phyloP scores from a whole-genome alignment of 1,140 invertebrate species.

The Orchesella cincta region DNA sequence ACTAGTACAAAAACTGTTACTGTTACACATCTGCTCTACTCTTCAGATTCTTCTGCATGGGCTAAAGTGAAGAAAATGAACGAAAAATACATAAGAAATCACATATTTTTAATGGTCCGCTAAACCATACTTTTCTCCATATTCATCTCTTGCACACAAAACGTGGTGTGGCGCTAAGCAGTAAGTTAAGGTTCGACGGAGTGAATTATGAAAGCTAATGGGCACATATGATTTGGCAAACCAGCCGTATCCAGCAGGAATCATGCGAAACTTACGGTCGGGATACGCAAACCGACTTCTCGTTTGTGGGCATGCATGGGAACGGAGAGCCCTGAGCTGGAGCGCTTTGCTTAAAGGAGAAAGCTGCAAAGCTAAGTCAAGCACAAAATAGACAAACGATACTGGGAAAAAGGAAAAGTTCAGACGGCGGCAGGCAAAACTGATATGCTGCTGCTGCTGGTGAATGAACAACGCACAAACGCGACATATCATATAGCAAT shows the following conservation, averaged over 20 bases:
- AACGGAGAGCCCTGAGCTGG: background rate
- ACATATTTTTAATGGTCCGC: background rate
- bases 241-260: slow-evolving; percentile 3
- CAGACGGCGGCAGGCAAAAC: background rate
- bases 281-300: background rate
- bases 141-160: too few relatives aligned
- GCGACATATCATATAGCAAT: too few relatives aligned
- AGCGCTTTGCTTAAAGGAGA: background rate
- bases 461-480: too few relatives aligned
- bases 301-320: background rate
- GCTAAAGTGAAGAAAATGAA: background rate
- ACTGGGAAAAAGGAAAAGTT: background rate
- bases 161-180: background rate
- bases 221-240: slow-evolving; percentile 20
- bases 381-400: background rate
- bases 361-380: background rate
- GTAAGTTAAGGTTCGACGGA: background rate
- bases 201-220: slow-evolving; percentile 19
- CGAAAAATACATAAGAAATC: background rate
- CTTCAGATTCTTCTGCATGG: background rate
- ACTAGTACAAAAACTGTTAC: background rate
- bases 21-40: background rate
- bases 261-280: slow-evolving; percentile 8
- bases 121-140: too few relatives aligned
- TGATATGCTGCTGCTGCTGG: background rate